A percentile compares a stretch with the other conserved stretches of the same genome.
phyloP scores from a whole-genome alignment of 2,113 vertebrate species.

The Tychaedon coryphoeus region DNA sequence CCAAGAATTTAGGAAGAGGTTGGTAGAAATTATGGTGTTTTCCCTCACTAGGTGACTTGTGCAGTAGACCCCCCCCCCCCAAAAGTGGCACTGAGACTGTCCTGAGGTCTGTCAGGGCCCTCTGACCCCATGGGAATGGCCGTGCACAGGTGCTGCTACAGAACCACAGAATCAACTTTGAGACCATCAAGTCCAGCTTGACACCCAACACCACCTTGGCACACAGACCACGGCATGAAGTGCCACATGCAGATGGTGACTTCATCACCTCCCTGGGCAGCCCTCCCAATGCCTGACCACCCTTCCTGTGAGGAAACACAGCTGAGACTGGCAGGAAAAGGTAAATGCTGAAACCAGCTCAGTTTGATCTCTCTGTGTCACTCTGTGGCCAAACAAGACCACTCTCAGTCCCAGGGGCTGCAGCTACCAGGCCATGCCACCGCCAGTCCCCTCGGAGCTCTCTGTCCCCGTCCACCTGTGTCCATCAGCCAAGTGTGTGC shows the following conservation, averaged over 20 bases:
- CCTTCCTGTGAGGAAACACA: background rate
- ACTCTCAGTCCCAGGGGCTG: fast-evolving
- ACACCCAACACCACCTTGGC: background rate
- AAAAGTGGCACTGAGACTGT: background rate
- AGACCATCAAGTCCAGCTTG: background rate
- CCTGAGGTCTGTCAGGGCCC: background rate
- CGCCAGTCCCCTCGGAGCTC: background rate
- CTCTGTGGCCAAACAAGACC: too few relatives aligned
- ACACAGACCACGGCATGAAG: background rate
- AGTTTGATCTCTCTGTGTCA: fast-evolving
- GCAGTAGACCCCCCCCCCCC: background rate
- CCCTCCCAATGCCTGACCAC: background rate
- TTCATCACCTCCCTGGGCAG: background rate
- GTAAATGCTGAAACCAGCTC: background rate
- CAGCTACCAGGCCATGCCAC: background rate
- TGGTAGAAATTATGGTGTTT: background rate
- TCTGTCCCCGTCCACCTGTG: background rate
- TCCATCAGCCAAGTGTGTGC: background rate
- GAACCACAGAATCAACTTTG: fast-evolving
- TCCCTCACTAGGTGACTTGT: background rate
- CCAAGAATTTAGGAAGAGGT: background rate
- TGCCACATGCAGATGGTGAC: background rate
- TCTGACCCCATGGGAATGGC: background rate
- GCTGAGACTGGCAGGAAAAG: background rate
- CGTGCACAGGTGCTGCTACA: background rate